Evolutionary conservation across 1,140 invertebrate genomes (phyloP).

Genomic region (Drosophila azteca): DNA sequence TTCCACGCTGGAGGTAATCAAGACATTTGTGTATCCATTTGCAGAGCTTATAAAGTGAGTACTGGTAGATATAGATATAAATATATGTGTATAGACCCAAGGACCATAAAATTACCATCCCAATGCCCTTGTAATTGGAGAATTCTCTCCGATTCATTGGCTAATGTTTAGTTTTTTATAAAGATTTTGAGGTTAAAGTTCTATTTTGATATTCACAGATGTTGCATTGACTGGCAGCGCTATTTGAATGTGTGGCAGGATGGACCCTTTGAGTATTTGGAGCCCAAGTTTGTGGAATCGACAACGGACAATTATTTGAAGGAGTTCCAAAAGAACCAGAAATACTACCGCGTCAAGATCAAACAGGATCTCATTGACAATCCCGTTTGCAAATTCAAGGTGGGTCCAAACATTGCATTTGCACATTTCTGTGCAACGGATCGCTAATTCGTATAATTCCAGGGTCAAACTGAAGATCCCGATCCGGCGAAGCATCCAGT

Average conservation of each 20-base stretch:
- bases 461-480: slow-evolving; percentile 90
- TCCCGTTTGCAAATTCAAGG: slow-evolving; percentile 86
- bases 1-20: slow-evolving; percentile 89
- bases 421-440: background rate
- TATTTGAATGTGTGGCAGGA: slow-evolving; percentile 94
- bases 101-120: slow-evolving; percentile 35
- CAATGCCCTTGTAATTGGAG: too few relatives aligned
- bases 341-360: slow-evolving; percentile 91
- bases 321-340: slow-evolving; percentile 91
- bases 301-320: slow-evolving; percentile 89
- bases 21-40: slow-evolving; percentile 88
- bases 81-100: too few relatives aligned
- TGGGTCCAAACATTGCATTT: slow-evolving; percentile 17
- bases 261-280: slow-evolving; percentile 93
- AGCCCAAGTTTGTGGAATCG: slow-evolving; percentile 89
- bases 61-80: too few relatives aligned
- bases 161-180: too few relatives aligned
- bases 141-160: background rate
- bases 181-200: background rate
- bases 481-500: slow-evolving; percentile 90
- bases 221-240: slow-evolving; percentile 90
- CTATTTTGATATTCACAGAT: slow-evolving; percentile 54
- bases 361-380: slow-evolving; percentile 90
- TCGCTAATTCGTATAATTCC: slow-evolving; percentile 6
- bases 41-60: slow-evolving; percentile 86